Evolutionary conservation across 2,113 vertebrate genomes (phyloP), one percentile per base, ranked within the genome.

Genomic region (Parus major): DNA sequence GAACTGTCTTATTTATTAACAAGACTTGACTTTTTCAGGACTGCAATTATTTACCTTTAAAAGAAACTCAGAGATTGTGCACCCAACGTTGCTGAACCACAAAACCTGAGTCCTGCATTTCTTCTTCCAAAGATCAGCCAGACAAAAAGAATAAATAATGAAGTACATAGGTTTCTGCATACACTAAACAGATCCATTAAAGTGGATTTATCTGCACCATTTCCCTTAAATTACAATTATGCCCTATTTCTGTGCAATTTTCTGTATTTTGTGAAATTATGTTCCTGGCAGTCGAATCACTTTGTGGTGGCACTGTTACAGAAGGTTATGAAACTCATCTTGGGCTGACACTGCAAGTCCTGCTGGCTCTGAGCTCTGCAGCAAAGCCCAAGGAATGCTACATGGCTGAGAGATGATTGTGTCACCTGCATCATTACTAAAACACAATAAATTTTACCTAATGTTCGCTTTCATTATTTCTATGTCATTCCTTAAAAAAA

Each of bases 151-250:
- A 97, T 92, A 96, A 97, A 97, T 95, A 96, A 98, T 92, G 95
- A 97, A 91, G 66, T 53, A 78, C 80, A 39, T 4, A 82, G 85
- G 75, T 92, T 97, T 96, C 96, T 97, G 91, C 93, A 97, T 95
- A 93, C 66, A 75, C 93, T 90, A 96, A 96, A 97, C 76, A 90
- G 95, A 95, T 73, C 96, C 97, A 98, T 98, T 98, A 98, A 97
- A 94, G 89, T 41, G 88, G 92, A 98, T 98, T 98, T 98, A 97
- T 98, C 97, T 98, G 98, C 98, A 98, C 91, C 97, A 98, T 98
- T 98, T 98, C 97, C 97, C 90, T 97, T 96, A 97, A 97, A 98
- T 97, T 97, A 89, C 97, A 93, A 93, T 87, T 90, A 92, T 85
- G 96, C 81, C 80, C 85, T 88, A 35, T 73, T 91, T 97, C 88